Evolutionary conservation across 2,888 invertebrate species (phyloP).

Genomic region (Monochamus alternatus): DNA sequence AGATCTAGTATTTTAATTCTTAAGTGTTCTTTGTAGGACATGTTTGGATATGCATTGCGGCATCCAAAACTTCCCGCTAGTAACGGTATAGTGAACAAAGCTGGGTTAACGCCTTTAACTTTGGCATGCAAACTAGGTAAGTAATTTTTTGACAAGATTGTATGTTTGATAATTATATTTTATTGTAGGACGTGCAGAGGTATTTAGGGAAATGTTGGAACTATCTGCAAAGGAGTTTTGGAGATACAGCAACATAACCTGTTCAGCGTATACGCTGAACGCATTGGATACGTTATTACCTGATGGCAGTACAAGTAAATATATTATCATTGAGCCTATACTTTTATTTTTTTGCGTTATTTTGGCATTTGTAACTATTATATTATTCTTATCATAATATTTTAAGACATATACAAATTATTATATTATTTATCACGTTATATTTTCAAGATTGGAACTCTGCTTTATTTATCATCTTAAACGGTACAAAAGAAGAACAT

Average conservation of each 20-base stretch:
- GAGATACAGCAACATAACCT: conserved; percentile 99
- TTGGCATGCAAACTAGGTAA: conserved; percentile 92
- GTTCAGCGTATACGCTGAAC: conserved; percentile 97
- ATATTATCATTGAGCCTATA: neutral
- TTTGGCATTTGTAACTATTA: neutral
- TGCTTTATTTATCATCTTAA: conserved; percentile 96
- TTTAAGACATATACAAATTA: neutral
- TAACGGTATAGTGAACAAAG: conserved; percentile 90
- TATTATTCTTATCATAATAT: neutral
- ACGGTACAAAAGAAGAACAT: conserved; percentile 98
- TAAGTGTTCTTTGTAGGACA: conserved; percentile 78
- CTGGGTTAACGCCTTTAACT: conserved; percentile 95
- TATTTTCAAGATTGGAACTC: conserved; percentile 94
- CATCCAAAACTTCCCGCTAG: conserved; percentile 95
- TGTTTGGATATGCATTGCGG: conserved; percentile 97
- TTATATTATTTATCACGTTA: neutral
- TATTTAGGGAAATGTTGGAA: conserved; percentile 98
- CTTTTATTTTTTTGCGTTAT: too few relatives aligned
- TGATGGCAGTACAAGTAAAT: conserved; percentile 94
- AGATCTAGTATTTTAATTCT: neutral
- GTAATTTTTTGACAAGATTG: conserved; percentile 1
- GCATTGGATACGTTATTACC: conserved; percentile 96
- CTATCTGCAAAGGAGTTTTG: conserved; percentile 96
- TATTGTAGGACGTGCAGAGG: conserved; percentile 84
- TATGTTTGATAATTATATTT: conserved; percentile 4